Percentiles rank a stretch among this genome's conserved stretches.
Conservation (phyloP, 2,113 vertebrate genomes). For the Triplophysa siluroides region DNA sequence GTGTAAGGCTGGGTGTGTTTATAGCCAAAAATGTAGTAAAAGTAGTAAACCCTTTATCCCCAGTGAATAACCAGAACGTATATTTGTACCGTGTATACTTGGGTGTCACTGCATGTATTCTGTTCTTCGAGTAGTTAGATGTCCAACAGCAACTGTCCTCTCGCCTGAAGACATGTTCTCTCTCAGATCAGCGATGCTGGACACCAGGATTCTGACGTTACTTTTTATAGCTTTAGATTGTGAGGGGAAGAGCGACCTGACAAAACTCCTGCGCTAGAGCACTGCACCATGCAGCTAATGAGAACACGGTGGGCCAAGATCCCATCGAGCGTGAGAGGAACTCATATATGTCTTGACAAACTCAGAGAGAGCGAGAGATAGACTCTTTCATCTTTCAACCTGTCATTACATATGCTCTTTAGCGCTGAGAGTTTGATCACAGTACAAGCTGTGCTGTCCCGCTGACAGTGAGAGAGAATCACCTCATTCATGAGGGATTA, state of each 20-base stretch:
- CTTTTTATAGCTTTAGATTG: slow-evolving; percentile 21
- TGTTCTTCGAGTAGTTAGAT: slow-evolving; percentile 14
- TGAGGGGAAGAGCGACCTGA: slow-evolving; percentile 27
- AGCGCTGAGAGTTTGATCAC: slow-evolving; percentile 25
- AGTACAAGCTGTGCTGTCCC: slow-evolving; percentile 35
- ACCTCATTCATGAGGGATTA: slow-evolving; percentile 5
- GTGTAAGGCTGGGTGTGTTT: no score
- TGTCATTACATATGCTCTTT: slow-evolving; percentile 51
- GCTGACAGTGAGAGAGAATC: slow-evolving; percentile 26
- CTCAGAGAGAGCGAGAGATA: neutral
- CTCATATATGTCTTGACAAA: slow-evolving; percentile 26
- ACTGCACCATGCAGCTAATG: slow-evolving; percentile 10
- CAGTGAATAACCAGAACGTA: no score
- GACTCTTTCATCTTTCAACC: slow-evolving; percentile 42
- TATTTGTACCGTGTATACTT: no score
- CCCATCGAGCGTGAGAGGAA: neutral
- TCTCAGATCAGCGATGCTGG: slow-evolving; percentile 18
- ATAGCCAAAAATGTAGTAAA: no score
- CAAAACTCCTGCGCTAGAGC: slow-evolving; percentile 6
- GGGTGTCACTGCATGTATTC: no score
- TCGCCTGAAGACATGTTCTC: slow-evolving; percentile 34
- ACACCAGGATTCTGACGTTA: slow-evolving; percentile 1
- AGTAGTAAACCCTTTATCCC: no score
- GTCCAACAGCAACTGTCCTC: slow-evolving; percentile 30
- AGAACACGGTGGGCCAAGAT: slow-evolving; percentile 4